Conservation (phyloP, 2,888 invertebrate species). For the Watsonalla cultraria region DNA sequence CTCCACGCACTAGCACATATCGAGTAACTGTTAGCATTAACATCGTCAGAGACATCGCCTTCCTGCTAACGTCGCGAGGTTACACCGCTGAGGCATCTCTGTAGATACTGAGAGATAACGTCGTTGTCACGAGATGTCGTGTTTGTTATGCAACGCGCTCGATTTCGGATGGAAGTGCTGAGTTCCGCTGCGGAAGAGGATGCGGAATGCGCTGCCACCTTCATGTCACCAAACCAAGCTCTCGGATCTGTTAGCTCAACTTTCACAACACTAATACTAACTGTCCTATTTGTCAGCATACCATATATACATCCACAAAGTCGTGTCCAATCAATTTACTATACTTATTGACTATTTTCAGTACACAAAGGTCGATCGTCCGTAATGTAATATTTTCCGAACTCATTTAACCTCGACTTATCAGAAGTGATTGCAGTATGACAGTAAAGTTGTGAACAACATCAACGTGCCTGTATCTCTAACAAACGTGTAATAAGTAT, state of each 20-base stretch:
- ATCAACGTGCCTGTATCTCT: background rate
- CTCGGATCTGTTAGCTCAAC: constrained; percentile 1
- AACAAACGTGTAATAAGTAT: background rate
- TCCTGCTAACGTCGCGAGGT: constrained; percentile 37
- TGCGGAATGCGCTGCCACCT: constrained; percentile 16
- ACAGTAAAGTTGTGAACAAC: constrained; percentile 6
- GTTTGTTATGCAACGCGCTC: constrained; percentile 58
- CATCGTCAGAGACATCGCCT: constrained; percentile 25
- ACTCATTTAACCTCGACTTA: constrained; percentile 32
- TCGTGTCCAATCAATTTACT: constrained; percentile 34
- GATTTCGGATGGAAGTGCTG: constrained; percentile 33
- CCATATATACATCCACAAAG: constrained; percentile 6
- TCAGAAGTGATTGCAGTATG: constrained; percentile 23
- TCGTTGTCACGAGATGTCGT: constrained; percentile 61
- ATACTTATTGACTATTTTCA: constrained; percentile 20
- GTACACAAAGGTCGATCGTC: constrained; percentile 13
- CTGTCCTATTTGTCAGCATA: constrained; percentile 8
- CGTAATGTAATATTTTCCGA: constrained; percentile 24
- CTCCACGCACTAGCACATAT: constrained; percentile 29
- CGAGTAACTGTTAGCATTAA: constrained; percentile 20
- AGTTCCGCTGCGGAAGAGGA: constrained; percentile 34
- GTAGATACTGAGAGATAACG: constrained; percentile 66
- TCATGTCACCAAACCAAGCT: constrained; percentile 11
- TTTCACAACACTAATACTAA: background rate
- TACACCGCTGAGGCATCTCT: constrained; percentile 60